Evolutionary conservation across 92 coral and sea anemone genomes (phyloP), one percentile per base, ranked within the genome.

Genomic region (Zoanthus solanderi): DNA sequence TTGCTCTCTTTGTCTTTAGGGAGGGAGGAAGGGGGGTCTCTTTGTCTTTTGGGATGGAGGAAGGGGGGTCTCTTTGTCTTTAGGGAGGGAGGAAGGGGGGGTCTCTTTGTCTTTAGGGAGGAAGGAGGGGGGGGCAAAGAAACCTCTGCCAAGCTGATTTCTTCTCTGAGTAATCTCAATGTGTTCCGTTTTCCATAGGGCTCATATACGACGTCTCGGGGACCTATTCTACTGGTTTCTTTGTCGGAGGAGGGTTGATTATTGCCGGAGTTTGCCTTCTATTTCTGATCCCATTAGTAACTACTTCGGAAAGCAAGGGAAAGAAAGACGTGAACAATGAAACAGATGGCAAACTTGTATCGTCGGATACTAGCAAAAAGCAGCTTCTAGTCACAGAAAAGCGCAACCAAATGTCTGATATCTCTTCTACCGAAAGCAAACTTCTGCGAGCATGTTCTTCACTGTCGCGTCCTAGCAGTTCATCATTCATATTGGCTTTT

Each of bases 141-240:
- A 23, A 23, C 23, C 23, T 23, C 23, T 23, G 23, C 23, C 23
- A 23, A 23, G 23, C 23, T 23, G 23, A 23, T 23, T 23, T 23
- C 23, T 23, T 23, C 23, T 23, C 23, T 23, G 23, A 23, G 7
- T 50, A 7, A 50, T 11, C 23, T 30, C 11, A 50, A 29, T 16
- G 42, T 53, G 0, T 18, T n/a, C 11, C 18, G 2, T 6, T 48
- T 23, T 76, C 44, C 23, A 17, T 48, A 81, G 76, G 85, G 14
- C 85, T 81, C 28, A 81, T 81, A 28, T 81, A 81, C 45, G 85
- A 81, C 75, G 47, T 81, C 15, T 66, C 85, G 7, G 75, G 85
- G 12, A 81, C 85, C 13, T 81, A 81, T 46, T 66, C 85, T 17
- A 66, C 75, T 5, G 85, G 85, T 7, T 81, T 81, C 44, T 81